Evolutionary conservation across 2,888 invertebrate genomes (phyloP), one percentile per base, ranked within the genome.

Genomic region (Parnassius glacialis): DNA sequence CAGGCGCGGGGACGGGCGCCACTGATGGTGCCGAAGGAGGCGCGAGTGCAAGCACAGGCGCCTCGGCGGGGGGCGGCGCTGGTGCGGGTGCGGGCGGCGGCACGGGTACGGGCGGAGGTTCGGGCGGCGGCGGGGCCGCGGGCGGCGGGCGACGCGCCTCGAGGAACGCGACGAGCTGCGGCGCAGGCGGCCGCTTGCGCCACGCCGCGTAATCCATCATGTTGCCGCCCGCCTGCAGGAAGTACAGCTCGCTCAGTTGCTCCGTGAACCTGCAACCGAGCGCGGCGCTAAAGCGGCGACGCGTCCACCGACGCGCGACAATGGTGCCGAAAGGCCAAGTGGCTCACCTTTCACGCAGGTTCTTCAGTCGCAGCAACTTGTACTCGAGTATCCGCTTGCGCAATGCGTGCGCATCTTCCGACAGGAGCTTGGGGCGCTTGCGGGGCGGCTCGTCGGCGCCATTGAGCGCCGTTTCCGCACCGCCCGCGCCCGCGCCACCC

Each of bases 201-300:
- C 97, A 98, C 71, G 93, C 92, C 72, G 94, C 94, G 86, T 95
- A 96, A 83, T 98, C 98, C 94, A 97, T 95, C 92, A 97, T 94
- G 88, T 97, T 96, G 67, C 97, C 96, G 72, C 96, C 96, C 74
- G 94, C 94, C 89, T 97, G 96, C 74, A 98, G 93, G 88, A 96
- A 97, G 92, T 95, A 98, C 76, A 96, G 92, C 91, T 98, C 97
- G 73, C 96, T 94, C 73, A 95, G 93, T 87, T 95, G 94, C 81
- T 96, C 96, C 72, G 94, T 94, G 86, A 95, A 95, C 80, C 94
- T 93, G 76, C 58, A 79, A 74, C 68, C 60, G 62, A 69, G 62
- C 65, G 67, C 61, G 64, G 54, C 65, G 62, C 65, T 66, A 66
- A 57, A 67, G 65, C 64, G 45, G 61, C 64, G 59, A 61, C 62